These are phyloP conservation scores for Chlorops oryzae DNA, from an alignment of 1,140 invertebrate genomes.

Conservation along the genomic window DNA sequence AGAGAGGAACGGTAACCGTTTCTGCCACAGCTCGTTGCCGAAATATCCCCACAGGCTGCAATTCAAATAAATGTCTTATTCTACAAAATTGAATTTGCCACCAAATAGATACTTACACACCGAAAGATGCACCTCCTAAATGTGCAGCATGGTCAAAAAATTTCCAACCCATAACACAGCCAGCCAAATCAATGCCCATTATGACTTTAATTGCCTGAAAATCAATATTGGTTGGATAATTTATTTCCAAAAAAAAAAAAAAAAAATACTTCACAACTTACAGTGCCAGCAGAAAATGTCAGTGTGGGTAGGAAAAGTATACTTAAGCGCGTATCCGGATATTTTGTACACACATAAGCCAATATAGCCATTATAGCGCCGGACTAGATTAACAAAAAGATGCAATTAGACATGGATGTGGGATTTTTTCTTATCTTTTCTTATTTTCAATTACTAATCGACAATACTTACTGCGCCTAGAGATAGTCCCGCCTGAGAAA, in stretches of 20 bases:
- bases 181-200: slow-evolving; percentile 72
- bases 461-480: slow-evolving; percentile 78
- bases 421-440: slow-evolving; percentile 1
- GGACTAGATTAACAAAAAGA: slow-evolving; percentile 60
- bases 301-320: slow-evolving; percentile 86
- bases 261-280: too few relatives aligned
- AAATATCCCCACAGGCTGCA: slow-evolving; percentile 38
- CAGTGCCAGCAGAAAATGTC: slow-evolving; percentile 75
- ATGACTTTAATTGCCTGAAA: slow-evolving; percentile 80
- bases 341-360: slow-evolving; percentile 77
- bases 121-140: slow-evolving; percentile 86
- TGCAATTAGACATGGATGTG: not conserved
- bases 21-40: slow-evolving; percentile 39
- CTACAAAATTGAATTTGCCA: not conserved
- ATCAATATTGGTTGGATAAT: not conserved
- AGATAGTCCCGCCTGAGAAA: slow-evolving; percentile 63
- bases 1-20: slow-evolving; percentile 35
- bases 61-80: not conserved
- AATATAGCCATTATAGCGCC: slow-evolving; percentile 89
- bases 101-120: slow-evolving; percentile 59
- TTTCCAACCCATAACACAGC: slow-evolving; percentile 81
- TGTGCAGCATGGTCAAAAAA: slow-evolving; percentile 97
- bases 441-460: slow-evolving; percentile 8
- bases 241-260: not conserved
- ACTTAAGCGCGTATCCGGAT: slow-evolving; percentile 77